These are phyloP conservation scores for Pagrus major DNA, from an alignment of 2,113 vertebrate genomes.

Conservation along the genomic window DNA sequence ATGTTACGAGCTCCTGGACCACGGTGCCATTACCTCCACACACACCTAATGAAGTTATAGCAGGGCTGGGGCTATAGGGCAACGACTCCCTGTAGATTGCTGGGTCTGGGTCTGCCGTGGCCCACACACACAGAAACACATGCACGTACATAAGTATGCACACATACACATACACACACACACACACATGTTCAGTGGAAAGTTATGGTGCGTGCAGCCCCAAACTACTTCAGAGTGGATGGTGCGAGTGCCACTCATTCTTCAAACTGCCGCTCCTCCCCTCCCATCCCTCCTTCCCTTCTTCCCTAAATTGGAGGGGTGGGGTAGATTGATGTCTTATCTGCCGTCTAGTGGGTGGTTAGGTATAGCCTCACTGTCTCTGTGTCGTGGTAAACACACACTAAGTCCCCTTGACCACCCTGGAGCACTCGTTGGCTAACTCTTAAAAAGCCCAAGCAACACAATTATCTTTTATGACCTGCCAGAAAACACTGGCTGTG, in stretches of 20 bases:
- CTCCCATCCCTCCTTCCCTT: slow-evolving; percentile 22
- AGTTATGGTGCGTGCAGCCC: slow-evolving; percentile 20
- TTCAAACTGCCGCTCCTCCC: slow-evolving; percentile 29
- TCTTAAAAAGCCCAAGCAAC: slow-evolving; percentile 85
- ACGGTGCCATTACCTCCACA: slow-evolving; percentile 75
- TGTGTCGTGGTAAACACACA: slow-evolving; percentile 72
- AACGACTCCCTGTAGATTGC: slow-evolving; percentile 78
- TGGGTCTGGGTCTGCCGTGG: slow-evolving; percentile 55
- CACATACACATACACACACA: slow-evolving; percentile 4
- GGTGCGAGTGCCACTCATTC: slow-evolving; percentile 15
- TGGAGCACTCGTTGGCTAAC: slow-evolving; percentile 76
- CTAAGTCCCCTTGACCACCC: slow-evolving; percentile 79
- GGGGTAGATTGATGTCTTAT: slow-evolving; percentile 66
- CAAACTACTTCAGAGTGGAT: slow-evolving; percentile 6
- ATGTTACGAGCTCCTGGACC: slow-evolving; percentile 80
- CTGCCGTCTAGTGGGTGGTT: slow-evolving; percentile 57
- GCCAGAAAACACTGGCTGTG: slow-evolving; percentile 81
- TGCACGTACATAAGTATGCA: slow-evolving; percentile 21
- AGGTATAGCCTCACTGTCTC: slow-evolving; percentile 64
- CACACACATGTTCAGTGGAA: slow-evolving; percentile 17
- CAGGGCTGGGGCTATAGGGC: slow-evolving; percentile 70
- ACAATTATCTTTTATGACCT: slow-evolving; percentile 88
- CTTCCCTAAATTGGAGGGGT: slow-evolving; percentile 61
- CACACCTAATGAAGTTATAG: slow-evolving; percentile 82
- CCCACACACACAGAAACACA: slow-evolving; percentile 71